Evolutionary conservation across 2,888 invertebrate genomes (phyloP).

Genomic region (Ashinkailepas kermadecensis): DNA sequence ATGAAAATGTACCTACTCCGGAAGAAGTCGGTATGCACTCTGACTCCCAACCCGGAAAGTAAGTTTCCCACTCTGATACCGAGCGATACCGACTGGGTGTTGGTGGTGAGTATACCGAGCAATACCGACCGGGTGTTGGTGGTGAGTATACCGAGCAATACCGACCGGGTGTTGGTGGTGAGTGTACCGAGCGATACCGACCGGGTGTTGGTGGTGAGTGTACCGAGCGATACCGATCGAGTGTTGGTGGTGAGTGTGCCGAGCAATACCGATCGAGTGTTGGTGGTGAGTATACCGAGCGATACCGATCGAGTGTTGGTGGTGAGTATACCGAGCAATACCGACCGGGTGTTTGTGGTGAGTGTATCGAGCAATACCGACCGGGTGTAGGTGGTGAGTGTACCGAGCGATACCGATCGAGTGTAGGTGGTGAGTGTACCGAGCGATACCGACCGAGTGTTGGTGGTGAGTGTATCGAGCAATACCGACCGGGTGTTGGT

Average conservation of each 20-base stretch:
- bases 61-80: no score
- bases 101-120: not conserved
- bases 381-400: not conserved
- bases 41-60: no score
- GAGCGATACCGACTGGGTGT: not conserved
- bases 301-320: not conserved
- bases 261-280: not conserved
- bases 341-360: not conserved
- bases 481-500: not conserved
- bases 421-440: not conserved
- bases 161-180: not conserved
- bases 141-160: not conserved
- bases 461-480: not conserved
- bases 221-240: not conserved
- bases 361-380: not conserved
- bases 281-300: not conserved
- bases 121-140: not conserved
- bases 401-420: not conserved
- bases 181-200: not conserved
- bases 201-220: not conserved
- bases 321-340: not conserved
- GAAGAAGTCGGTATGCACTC: no score
- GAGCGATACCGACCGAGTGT: not conserved
- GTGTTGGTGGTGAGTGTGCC: not conserved
- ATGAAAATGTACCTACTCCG: no score